phyloP scores from a whole-genome alignment of 92 coral and sea anemone genomes.

The Palythoa grandis region DNA sequence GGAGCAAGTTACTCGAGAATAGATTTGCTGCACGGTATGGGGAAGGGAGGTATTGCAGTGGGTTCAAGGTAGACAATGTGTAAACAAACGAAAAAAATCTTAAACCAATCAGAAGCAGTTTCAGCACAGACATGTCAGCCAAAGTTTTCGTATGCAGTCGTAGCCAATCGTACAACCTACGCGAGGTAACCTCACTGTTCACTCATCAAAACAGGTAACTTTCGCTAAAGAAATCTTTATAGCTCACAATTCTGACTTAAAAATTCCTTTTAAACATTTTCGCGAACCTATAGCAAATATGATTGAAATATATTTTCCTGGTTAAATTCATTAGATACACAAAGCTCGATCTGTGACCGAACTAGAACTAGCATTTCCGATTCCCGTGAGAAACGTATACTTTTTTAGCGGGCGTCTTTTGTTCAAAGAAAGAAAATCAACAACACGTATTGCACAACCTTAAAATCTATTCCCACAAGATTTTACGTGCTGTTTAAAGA shows the following conservation, averaged over 20 bases:
- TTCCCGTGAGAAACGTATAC: constrained; percentile 13
- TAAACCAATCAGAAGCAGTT: too few species aligned
- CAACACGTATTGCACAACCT: not conserved
- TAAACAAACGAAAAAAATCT: constrained; percentile 15
- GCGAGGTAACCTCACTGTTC: too few species aligned
- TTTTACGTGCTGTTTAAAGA: constrained; percentile 23
- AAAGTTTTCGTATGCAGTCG: not conserved
- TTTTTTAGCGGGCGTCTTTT: not conserved
- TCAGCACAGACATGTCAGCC: constrained; percentile 11
- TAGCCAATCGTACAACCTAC: too few species aligned
- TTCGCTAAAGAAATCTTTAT: constrained; percentile 15
- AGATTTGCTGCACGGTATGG: too few species aligned
- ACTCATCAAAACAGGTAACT: not conserved
- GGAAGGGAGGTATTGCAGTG: not conserved
- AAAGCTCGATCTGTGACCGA: not conserved
- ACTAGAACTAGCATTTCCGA: constrained; percentile 12
- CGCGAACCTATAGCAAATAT: not conserved
- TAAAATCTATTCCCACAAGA: constrained; percentile 1
- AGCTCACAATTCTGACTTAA: constrained; percentile 17
- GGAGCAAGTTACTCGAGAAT: too few species aligned
- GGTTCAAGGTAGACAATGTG: constrained; percentile 12
- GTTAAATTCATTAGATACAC: not conserved
- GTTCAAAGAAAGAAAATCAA: not conserved
- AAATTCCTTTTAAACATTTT: not conserved
- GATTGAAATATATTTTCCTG: too few species aligned